Evolutionary conservation across 2,797 vertebrate genomes (phyloP).

Genomic region (Cottoperca gobio): DNA sequence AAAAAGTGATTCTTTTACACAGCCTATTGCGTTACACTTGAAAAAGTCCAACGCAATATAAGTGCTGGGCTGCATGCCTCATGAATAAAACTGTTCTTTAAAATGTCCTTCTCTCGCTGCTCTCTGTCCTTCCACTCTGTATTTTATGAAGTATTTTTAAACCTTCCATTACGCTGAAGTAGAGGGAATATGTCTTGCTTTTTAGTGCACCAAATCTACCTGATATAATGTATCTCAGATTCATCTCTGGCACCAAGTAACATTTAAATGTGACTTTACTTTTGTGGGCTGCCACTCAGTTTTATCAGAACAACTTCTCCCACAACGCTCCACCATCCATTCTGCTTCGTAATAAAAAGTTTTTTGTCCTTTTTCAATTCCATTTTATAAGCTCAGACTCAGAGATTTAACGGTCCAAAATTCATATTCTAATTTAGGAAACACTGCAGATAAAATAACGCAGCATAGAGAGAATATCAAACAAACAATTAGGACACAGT

Average conservation of each 20-base stretch:
- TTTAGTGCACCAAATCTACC: slow-evolving; percentile 48
- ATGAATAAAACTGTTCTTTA: slow-evolving; percentile 74
- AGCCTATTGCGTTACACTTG: slow-evolving; percentile 30
- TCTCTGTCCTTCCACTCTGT: slow-evolving; percentile 52
- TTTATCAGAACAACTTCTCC: slow-evolving; percentile 45
- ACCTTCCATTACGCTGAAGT: slow-evolving; percentile 51
- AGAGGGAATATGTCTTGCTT: slow-evolving; percentile 35
- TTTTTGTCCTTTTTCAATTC: slow-evolving; percentile 12
- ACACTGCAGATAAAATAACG: slow-evolving; percentile 48
- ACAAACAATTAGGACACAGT: slow-evolving; percentile 48
- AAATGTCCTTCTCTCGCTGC: slow-evolving; percentile 61
- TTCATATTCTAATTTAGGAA: slow-evolving; percentile 49
- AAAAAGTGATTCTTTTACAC: slow-evolving; percentile 34
- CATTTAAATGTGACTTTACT: slow-evolving; percentile 45
- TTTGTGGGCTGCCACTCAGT: slow-evolving; percentile 57
- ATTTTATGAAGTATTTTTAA: slow-evolving; percentile 69
- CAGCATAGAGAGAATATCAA: slow-evolving; percentile 13
- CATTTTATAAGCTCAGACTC: slow-evolving; percentile 43
- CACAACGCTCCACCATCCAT: slow-evolving; percentile 25
- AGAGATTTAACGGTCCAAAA: slow-evolving; percentile 54
- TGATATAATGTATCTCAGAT: slow-evolving; percentile 33
- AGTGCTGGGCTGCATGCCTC: slow-evolving; percentile 54
- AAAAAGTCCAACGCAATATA: slow-evolving; percentile 37
- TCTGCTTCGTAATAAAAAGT: slow-evolving; percentile 43
- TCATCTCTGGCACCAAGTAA: slow-evolving; percentile 44